Base-by-base conservation (phyloP, 2,888 invertebrate genomes). In the Cristatella mucedo region DNA sequence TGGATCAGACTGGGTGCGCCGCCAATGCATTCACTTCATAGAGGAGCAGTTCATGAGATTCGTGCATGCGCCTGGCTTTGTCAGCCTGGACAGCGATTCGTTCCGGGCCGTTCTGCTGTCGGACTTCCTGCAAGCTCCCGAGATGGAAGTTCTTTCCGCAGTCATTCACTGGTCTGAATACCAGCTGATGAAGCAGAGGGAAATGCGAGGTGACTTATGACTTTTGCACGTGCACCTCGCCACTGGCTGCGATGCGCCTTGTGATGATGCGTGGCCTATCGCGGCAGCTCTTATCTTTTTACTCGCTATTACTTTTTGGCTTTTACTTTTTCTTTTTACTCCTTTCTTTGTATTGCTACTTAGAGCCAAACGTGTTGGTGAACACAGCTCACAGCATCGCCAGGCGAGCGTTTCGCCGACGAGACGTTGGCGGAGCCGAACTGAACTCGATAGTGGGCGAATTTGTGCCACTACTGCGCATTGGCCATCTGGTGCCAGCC, bases 341-440 rank as follows among this genome's bases (percentile, higher is more conserved):
- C n/a, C n/a, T n/a, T n/a, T n/a, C n/a, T n/a, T n/a, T n/a, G n/a
- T n/a, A n/a, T n/a, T n/a, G n/a, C n/a, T n/a, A n/a, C n/a, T n/a
- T n/a, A 77, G 87, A 89, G 60, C 87, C 87, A 20, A 86, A 85
- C 69, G 68, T 86, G 40, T 73, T 86, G 48, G 83, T 81, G 65
- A 83, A 86, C 65, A 87, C 87, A 6, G 82, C 85, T n/a, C 86
- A 86, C 68, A 82, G 83, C 26, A 84, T 83, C 44, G 75, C 82
- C 11, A 75, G 84, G 31, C 82, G 85, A 61, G 85, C 82, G 11
- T 75, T 81, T 2, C 80, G 77, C 63, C 81, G 77, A 58, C 74
- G 78, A 43, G 84, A 85, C 60, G 52, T 72, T 45, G 82, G 80
- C 54, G 89, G 87, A 61, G 78, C 78, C 37, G 85, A 85, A 59